These are phyloP conservation scores for Ganaspis sp. DNA, from an alignment of 1,140 invertebrate genomes.

Conservation along the genomic window DNA sequence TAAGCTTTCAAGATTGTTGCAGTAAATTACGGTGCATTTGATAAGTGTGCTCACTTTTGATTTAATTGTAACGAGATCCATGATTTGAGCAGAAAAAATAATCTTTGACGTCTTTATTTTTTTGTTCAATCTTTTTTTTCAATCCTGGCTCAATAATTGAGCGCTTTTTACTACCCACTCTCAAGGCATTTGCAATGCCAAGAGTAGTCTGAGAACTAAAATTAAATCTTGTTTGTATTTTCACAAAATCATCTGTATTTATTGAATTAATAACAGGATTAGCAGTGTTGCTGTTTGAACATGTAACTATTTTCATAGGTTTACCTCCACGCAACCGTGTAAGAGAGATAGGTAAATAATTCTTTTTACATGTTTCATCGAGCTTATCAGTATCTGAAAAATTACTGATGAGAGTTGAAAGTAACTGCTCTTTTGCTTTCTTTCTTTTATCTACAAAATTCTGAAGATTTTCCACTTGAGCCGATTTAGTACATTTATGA, in stretches of 20 bases:
- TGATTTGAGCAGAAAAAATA: slow-evolving; percentile 31
- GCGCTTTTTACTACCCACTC: not conserved
- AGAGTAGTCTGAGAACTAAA: not conserved
- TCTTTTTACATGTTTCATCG: not conserved
- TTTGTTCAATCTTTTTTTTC: slow-evolving; percentile 13
- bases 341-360: not conserved
- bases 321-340: not conserved
- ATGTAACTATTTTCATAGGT: not conserved
- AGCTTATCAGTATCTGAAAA: not conserved
- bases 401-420: not conserved
- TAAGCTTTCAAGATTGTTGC: not conserved
- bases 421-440: not conserved
- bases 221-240: not conserved
- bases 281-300: not conserved
- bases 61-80: slow-evolving; percentile 22
- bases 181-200: not conserved
- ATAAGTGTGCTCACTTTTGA: not conserved
- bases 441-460: too few relatives aligned
- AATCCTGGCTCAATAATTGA: slow-evolving; percentile 16
- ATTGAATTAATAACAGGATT: not conserved
- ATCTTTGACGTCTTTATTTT: slow-evolving; percentile 19
- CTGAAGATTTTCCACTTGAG: too few relatives aligned
- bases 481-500: not conserved
- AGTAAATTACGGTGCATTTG: not conserved
- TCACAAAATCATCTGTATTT: not conserved